These are phyloP conservation scores for Stramonita haemastoma DNA, from an alignment of 2,888 invertebrate genomes.

Conservation along the genomic window DNA sequence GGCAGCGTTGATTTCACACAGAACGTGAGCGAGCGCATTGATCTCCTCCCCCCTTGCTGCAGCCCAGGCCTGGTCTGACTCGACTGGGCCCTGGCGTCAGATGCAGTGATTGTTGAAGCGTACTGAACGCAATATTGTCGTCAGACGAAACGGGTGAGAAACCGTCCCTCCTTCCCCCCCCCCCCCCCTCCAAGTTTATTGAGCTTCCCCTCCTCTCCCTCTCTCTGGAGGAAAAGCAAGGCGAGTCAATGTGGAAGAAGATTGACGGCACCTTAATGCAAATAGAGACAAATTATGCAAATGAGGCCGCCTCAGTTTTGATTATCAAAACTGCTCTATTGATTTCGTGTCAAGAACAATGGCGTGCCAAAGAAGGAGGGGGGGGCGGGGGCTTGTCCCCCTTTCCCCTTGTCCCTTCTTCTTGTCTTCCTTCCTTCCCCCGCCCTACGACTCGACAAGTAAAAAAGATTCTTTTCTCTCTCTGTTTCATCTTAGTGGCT, in stretches of 20 bases:
- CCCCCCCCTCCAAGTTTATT: background rate
- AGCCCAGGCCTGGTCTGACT: no score
- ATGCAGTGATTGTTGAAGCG: constrained; percentile 30
- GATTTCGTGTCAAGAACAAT: constrained; percentile 20
- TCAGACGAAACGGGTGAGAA: background rate
- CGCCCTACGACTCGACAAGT: no score
- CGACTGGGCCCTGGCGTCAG: background rate
- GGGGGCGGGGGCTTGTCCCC: background rate
- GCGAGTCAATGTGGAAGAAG: constrained; percentile 17
- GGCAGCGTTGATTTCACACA: background rate
- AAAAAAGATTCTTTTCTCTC: background rate
- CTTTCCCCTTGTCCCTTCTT: background rate
- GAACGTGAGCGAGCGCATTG: background rate
- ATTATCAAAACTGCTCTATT: constrained; percentile 39
- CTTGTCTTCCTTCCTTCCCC: background rate
- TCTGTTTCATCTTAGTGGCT: background rate
- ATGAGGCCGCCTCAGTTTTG: constrained; percentile 34
- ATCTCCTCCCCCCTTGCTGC: background rate
- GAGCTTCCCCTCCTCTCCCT: background rate
- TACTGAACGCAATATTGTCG: constrained; percentile 31
- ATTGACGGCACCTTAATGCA: constrained; percentile 41
- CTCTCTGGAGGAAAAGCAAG: background rate
- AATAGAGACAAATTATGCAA: constrained; percentile 41
- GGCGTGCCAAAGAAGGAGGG: background rate
- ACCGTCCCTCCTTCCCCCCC: background rate